Percentiles rank a stretch among this genome's conserved stretches.
Evolutionary conservation across 2,113 vertebrate genomes (phyloP).

Genomic region (Manacus vitellinus): DNA sequence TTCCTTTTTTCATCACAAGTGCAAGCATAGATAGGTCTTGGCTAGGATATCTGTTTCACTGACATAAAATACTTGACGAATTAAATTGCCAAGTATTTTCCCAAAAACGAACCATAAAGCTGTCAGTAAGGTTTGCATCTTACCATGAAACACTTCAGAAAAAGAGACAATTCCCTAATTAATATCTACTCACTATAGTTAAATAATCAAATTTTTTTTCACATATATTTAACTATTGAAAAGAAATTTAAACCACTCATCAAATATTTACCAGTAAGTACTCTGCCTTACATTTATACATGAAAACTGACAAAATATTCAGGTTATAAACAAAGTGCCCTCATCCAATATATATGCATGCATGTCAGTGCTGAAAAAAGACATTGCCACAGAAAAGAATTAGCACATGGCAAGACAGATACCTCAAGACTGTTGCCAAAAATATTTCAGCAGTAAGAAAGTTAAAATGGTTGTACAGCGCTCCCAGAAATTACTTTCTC

Average conservation of each 20-base stretch:
- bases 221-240: background rate
- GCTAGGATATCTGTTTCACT: background rate
- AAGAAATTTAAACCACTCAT: background rate
- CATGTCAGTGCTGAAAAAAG: background rate
- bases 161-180: background rate
- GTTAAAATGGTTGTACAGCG: background rate
- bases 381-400: background rate
- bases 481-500: background rate
- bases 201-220: background rate
- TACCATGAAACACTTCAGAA: background rate
- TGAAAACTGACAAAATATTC: background rate
- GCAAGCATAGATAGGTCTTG: background rate
- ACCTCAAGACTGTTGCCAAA: background rate
- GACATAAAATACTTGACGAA: slow-evolving; percentile 5
- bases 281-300: background rate
- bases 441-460: background rate
- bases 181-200: background rate
- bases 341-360: background rate
- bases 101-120: background rate
- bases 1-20: background rate
- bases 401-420: background rate
- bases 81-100: background rate
- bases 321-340: background rate
- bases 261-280: background rate
- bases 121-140: background rate